Evolutionary conservation across 2,113 vertebrate genomes (phyloP).

Genomic region (Prietella phreatophila): DNA sequence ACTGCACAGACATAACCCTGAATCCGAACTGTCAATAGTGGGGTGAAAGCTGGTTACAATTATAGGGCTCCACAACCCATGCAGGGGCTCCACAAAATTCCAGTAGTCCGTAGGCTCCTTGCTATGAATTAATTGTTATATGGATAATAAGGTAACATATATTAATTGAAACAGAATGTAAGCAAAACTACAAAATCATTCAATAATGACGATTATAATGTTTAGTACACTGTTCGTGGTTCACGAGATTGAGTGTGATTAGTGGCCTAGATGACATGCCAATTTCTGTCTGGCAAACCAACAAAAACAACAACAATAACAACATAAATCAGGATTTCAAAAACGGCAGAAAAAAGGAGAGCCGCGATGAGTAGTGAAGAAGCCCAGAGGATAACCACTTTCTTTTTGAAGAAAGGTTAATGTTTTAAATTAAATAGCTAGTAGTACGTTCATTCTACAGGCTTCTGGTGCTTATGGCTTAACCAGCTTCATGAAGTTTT

Average conservation of each 20-base stretch:
- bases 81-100: not conserved
- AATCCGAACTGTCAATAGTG: not conserved
- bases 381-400: not conserved
- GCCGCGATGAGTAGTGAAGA: not conserved
- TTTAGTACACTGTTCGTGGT: not conserved
- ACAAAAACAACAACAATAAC: not conserved
- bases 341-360: not conserved
- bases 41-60: not conserved
- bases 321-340: not conserved
- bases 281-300: not conserved
- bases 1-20: not conserved
- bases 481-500: not conserved
- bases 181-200: too few species aligned
- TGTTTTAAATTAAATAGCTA: not conserved
- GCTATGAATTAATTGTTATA: not conserved
- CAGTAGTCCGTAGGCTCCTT: not conserved
- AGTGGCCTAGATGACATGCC: not conserved
- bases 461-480: not conserved
- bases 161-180: too few species aligned
- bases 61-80: not conserved
- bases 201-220: not conserved
- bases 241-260: not conserved
- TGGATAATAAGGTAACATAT: not conserved
- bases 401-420: not conserved
- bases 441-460: not conserved